Base-by-base conservation (phyloP, 2,888 invertebrate genomes). In the Lampropteryx suffumata region DNA sequence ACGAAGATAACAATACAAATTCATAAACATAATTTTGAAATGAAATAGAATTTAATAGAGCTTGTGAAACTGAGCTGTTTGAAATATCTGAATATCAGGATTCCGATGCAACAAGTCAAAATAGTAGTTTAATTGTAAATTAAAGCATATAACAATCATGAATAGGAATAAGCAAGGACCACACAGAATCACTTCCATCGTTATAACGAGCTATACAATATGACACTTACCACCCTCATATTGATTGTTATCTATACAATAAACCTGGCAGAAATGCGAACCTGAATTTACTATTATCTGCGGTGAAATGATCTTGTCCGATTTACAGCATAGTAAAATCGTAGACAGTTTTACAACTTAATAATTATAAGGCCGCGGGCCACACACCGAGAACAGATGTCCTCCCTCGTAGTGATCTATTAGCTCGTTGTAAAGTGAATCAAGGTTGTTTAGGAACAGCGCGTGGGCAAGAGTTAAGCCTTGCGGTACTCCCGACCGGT, bases 321-420 rank as follows among this genome's bases (percentile, higher is more conserved):
- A 64, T 58, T 61, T 61, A 68, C 54, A 47, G 57, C 59, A 47
- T 57, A 71, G 67, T 73, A 69, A 71, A 73, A 66, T 63, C 59
- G 64, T 41, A 55, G 64, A 55, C 55, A 57, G 60, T 55, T 68
- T 71, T 75, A 75, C 75, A 71, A 69, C 73, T 79, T 73, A 73
- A 79, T 73, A 74, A 78, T 58, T 55, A 56, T 62, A 62, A 65
- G 59, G 62, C 50, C 61, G 43, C 42, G 60, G 79, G 72, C 79
- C 79, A 77, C 80, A 79, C 79, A 72, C 74, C 66, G 67, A 34
- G 63, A 69, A 65, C 67, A 64, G 66, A 68, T 67, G 73, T 77
- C 77, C 78, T 69, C 78, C 79, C 71, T 68, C 77, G 71, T 73
- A 70, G 52, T 75, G 73, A 79, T 74, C 65, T 76, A 79, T 73